Percentiles rank a stretch among this genome's conserved stretches.
phyloP scores from a whole-genome alignment of 1,140 invertebrate genomes.

The Saccostrea glomerata region DNA sequence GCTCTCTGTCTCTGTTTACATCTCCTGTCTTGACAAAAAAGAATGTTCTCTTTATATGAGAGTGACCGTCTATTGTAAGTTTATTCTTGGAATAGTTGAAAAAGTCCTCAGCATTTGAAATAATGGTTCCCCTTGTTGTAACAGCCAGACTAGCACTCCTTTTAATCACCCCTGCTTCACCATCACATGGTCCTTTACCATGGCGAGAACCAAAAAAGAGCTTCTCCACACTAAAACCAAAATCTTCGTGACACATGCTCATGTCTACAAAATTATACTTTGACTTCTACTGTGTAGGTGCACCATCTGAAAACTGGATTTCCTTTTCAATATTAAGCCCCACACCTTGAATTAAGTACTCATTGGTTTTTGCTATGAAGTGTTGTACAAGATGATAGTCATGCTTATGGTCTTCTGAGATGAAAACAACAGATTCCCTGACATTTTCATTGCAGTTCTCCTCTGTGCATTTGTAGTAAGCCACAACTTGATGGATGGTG shows the following conservation, averaged over 20 bases:
- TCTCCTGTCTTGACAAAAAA: constrained; percentile 44
- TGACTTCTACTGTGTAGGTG: constrained; percentile 52
- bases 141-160: constrained; percentile 27
- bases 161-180: constrained; percentile 55
- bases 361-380: constrained; percentile 36
- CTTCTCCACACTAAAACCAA: constrained; percentile 42
- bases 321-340: constrained; percentile 26
- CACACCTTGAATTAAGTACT: constrained; percentile 39
- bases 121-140: constrained; percentile 17
- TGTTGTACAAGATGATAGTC: constrained; percentile 55
- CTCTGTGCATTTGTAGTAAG: constrained; percentile 47
- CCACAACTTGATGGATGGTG: constrained; percentile 47
- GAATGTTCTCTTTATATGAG: constrained; percentile 44
- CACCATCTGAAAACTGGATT: constrained; percentile 55
- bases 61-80: constrained; percentile 10
- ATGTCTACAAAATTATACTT: constrained; percentile 53
- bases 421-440: constrained; percentile 53
- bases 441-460: neutral
- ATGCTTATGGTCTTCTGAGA: constrained; percentile 53
- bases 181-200: constrained; percentile 58
- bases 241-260: constrained; percentile 33
- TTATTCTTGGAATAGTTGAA: constrained; percentile 37
- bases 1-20: constrained; percentile 41
- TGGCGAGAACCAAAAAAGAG: constrained; percentile 59
- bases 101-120: constrained; percentile 43